Percentiles rank a stretch among this genome's conserved stretches.
phyloP scores from a whole-genome alignment of 2,113 vertebrate species.

The Callaeas wilsoni region DNA sequence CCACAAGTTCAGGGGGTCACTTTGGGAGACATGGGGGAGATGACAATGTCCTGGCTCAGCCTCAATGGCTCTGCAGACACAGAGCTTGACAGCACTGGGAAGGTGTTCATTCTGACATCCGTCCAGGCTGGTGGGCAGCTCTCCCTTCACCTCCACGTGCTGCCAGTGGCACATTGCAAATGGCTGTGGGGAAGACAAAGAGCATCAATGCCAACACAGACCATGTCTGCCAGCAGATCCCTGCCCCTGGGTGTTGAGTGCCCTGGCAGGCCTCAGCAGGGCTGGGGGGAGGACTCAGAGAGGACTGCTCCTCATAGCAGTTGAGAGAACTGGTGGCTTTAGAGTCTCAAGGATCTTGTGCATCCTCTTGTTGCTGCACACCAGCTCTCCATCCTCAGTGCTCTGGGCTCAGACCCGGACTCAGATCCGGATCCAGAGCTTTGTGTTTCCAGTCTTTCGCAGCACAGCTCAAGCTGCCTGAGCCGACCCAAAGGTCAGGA shows the following conservation, averaged over 20 bases:
- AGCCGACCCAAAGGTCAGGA: accelerated
- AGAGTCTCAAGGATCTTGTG: background rate
- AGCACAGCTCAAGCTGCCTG: background rate
- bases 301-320: background rate
- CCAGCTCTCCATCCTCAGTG: background rate
- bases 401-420: background rate
- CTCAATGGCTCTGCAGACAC: background rate
- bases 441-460: background rate
- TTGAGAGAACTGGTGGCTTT: background rate
- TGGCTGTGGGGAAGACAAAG: background rate
- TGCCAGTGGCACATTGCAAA: background rate
- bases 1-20: background rate
- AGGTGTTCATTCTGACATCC: background rate
- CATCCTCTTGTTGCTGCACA: background rate
- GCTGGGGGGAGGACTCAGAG: background rate
- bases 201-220: background rate
- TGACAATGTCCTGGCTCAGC: background rate
- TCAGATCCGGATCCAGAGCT: background rate
- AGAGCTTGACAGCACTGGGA: background rate
- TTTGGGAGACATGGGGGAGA: background rate
- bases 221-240: background rate
- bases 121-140: background rate
- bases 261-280: background rate
- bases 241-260: background rate
- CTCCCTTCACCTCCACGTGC: background rate